These are phyloP conservation scores for Phrynosoma platyrhinos DNA, from an alignment of 2,113 vertebrate genomes.

Conservation along the genomic window DNA sequence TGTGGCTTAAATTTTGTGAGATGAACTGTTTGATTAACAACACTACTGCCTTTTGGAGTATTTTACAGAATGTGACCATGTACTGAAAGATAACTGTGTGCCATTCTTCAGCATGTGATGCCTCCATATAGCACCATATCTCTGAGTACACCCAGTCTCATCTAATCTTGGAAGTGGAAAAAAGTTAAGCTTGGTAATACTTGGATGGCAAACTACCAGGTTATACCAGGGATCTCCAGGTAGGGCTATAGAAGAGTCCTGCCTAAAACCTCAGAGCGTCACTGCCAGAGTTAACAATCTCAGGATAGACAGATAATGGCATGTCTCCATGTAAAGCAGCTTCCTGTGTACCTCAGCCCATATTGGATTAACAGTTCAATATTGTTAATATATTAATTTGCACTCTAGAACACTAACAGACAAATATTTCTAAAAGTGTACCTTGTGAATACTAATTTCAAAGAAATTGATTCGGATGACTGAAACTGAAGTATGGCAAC, in stretches of 20 bases:
- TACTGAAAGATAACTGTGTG: not conserved
- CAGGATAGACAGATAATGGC: too few species aligned
- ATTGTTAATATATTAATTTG: not conserved
- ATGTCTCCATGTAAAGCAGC: too few species aligned
- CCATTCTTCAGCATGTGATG: not conserved
- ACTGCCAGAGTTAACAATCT: too few species aligned
- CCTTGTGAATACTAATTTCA: not conserved
- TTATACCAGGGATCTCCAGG: too few species aligned
- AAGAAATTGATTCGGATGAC: not conserved
- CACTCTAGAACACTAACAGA: not conserved
- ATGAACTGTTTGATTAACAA: not conserved
- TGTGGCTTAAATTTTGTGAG: not conserved
- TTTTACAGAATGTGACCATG: not conserved
- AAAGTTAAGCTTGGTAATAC: too few species aligned
- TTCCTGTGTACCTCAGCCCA: not conserved
- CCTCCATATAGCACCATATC: too few species aligned
- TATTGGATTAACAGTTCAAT: not conserved
- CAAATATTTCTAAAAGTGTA: not conserved
- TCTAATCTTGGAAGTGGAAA: too few species aligned
- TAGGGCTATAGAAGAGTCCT: too few species aligned
- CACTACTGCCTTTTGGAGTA: not conserved
- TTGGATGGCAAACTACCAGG: too few species aligned
- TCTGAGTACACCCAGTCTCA: too few species aligned
- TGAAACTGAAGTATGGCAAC: not conserved
- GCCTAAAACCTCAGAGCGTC: too few species aligned